Conservation (phyloP, 2,888 invertebrate genomes). For the Andrena haemorrhoa region DNA sequence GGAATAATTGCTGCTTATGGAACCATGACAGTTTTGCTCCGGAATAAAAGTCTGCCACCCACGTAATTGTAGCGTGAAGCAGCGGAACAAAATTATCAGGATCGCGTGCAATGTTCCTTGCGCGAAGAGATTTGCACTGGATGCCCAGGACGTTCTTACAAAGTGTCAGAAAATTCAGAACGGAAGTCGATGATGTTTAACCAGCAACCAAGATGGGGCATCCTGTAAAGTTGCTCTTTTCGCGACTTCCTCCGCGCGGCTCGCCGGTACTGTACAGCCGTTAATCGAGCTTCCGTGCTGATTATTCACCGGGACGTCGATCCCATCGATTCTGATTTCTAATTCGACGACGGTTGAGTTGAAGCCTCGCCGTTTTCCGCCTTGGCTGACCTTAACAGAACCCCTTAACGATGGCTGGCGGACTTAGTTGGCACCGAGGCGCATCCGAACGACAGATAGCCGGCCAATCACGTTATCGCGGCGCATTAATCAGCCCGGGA, state of each 20-base stretch:
- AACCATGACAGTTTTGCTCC: background rate
- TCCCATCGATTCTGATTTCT: conserved; percentile 12
- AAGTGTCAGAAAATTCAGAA: background rate
- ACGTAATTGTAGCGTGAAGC: background rate
- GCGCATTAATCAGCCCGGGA: conserved; percentile 42
- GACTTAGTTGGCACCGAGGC: conserved; percentile 25
- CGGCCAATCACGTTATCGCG: conserved; percentile 32
- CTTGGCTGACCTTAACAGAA: background rate
- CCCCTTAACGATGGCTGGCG: conserved; percentile 16
- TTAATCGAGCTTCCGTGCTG: conserved; percentile 26
- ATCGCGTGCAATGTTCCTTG: background rate
- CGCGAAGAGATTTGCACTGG: background rate
- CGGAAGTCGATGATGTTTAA: background rate
- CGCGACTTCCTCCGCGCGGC: background rate
- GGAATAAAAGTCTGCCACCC: too few relatives aligned
- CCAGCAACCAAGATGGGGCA: background rate
- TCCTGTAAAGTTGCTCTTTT: background rate
- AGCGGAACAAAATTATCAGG: background rate
- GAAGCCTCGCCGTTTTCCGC: background rate
- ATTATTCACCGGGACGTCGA: conserved; percentile 15
- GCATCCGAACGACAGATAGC: conserved; percentile 11
- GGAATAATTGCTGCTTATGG: too few relatives aligned
- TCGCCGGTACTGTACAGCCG: background rate
- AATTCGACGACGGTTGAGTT: conserved; percentile 24
- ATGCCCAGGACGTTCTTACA: too few relatives aligned